Evolutionary conservation across 2,797 vertebrate genomes (phyloP).

Genomic region (Triplophysa bombifrons): DNA sequence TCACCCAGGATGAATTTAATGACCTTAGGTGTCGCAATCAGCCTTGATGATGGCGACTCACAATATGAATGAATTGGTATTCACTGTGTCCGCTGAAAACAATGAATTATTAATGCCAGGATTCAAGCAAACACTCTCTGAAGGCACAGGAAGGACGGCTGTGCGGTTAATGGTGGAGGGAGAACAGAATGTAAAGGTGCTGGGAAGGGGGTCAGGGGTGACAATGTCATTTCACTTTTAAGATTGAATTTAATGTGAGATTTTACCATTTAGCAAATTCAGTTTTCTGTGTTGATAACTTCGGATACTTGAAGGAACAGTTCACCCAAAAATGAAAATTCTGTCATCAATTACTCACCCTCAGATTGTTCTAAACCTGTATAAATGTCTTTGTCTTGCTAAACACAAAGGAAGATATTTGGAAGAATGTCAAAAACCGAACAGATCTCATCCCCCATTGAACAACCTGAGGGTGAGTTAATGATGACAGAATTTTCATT

Average conservation of each 20-base stretch:
- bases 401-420: no score
- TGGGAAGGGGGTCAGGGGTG: neutral
- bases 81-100: conserved; percentile 72
- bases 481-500: no score
- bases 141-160: conserved; percentile 57
- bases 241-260: neutral
- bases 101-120: conserved; percentile 79
- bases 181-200: conserved; percentile 57
- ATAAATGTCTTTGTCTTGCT: no score
- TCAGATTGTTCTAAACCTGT: no score
- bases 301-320: no score
- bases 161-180: conserved; percentile 56
- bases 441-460: no score
- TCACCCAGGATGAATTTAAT: conserved; percentile 67
- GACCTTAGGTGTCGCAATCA: conserved; percentile 73
- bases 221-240: conserved; percentile 9
- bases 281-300: no score
- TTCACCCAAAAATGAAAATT: no score
- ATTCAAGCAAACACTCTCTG: conserved; percentile 67
- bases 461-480: no score
- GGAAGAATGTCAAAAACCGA: no score
- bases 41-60: conserved; percentile 69
- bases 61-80: conserved; percentile 76
- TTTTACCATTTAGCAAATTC: no score
- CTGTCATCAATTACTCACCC: no score